Conservation (phyloP, 2,888 invertebrate species). For the Ariolimax columbianus region DNA sequence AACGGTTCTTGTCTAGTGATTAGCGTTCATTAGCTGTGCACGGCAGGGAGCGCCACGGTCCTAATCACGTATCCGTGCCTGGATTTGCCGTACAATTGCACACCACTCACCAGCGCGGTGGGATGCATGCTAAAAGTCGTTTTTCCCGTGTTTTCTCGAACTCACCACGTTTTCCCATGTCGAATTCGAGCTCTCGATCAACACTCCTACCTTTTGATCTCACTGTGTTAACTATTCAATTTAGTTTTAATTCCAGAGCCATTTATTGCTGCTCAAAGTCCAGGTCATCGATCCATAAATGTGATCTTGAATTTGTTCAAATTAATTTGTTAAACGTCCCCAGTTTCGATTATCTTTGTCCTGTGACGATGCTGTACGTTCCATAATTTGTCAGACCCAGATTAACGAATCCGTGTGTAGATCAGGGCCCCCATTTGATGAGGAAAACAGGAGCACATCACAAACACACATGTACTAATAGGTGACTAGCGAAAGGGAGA, state of each 20-base stretch:
- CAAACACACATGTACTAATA: too few relatives aligned
- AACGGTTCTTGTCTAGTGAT: slow-evolving; percentile 9
- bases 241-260: neutral
- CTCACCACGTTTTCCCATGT: neutral
- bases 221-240: neutral
- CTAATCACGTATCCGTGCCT: neutral
- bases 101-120: neutral
- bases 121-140: neutral
- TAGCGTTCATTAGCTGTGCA: slow-evolving; percentile 24
- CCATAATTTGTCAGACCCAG: too few relatives aligned
- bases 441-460: too few relatives aligned
- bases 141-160: neutral
- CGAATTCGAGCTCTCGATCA: neutral
- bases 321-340: too few relatives aligned
- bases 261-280: neutral
- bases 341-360: too few relatives aligned
- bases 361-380: too few relatives aligned
- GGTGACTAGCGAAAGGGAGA: too few relatives aligned
- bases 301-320: too few relatives aligned
- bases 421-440: too few relatives aligned
- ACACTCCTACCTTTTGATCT: neutral
- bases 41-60: slow-evolving; percentile 6
- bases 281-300: too few relatives aligned
- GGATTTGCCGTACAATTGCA: slow-evolving; percentile 28
- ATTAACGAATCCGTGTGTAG: too few relatives aligned